Conservation (phyloP, 2,797 vertebrate species). For the Merluccius polli region DNA sequence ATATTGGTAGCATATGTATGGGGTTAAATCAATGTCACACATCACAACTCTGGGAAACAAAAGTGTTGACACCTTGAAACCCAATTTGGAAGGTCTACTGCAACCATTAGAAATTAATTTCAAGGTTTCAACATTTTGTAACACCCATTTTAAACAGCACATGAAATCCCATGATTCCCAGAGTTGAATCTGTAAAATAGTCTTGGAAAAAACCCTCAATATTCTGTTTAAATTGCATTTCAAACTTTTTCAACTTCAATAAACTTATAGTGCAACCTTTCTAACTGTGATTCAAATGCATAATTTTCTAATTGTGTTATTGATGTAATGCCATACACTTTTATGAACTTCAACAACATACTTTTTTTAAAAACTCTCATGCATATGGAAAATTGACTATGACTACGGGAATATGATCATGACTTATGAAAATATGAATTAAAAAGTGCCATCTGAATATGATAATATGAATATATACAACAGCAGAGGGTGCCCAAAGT, state of each 20-base stretch:
- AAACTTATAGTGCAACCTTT: neutral
- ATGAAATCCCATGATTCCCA: no score
- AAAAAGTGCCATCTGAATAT: neutral
- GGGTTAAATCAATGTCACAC: neutral
- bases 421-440: neutral
- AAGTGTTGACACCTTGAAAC: neutral
- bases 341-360: no score
- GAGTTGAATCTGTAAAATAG: no score
- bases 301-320: neutral
- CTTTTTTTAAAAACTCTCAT: no score
- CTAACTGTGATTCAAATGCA: neutral
- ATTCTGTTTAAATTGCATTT: neutral
- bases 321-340: neutral
- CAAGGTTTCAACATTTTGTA: neutral
- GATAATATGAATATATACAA: neutral
- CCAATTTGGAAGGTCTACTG: neutral
- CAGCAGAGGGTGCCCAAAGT: neutral
- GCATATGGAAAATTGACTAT: no score
- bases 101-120: neutral
- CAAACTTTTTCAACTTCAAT: neutral
- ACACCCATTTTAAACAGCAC: neutral
- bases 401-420: neutral
- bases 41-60: neutral
- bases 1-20: neutral
- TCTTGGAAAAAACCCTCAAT: no score